Evolutionary conservation across 2,888 invertebrate species (phyloP), one percentile per base, ranked within the genome.

Genomic region (Philereme vetulata): DNA sequence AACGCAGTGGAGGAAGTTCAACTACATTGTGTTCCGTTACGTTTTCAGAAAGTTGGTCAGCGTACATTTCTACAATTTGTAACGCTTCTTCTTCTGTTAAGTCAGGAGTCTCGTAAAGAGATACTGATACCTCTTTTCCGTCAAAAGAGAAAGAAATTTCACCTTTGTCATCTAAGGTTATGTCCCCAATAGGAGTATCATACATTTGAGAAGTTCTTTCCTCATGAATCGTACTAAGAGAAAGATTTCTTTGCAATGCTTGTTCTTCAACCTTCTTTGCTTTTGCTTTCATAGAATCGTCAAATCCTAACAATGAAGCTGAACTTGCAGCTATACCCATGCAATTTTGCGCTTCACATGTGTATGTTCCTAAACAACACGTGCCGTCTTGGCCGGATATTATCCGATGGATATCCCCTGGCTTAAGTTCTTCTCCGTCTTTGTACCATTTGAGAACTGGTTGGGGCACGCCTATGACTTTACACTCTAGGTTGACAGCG

Each of bases 21-120:
- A 97, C 95, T 3, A 97, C 94, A 80, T 97, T 97, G 72, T 97
- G 96, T 82, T 97, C 97, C 78, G 93, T 88, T 52, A 97, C 95
- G 78, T 97, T 96, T 87, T 98, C 97, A 0, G 97, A 97, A 59
- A 97, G 93, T 84, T 98, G 97, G 80, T 98, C 97, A 0, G 98
- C 98, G 77, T 97, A 98, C 97, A 98, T 97, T 93, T 98, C 97
- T 0, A 97, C 96, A 73, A 98, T 97, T 88, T 97, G 96, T 38
- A 97, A 91, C 0, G 97, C 98, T 89, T 98, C 97, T 83, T 97
- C 97, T 85, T 98, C 97, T 0, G 97, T 98, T 51, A 98, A 91
- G 86, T 98, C 98, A 0, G 98, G 98, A 0, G 98, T 98, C 90
- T 98, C 98, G 76, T 97, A 98, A 3, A 98, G 86, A 4, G 97